Percentiles rank a stretch among this genome's conserved stretches.
These are phyloP conservation scores for Globia sparganii DNA, from an alignment of 2,888 invertebrate genomes.

Conservation along the genomic window DNA sequence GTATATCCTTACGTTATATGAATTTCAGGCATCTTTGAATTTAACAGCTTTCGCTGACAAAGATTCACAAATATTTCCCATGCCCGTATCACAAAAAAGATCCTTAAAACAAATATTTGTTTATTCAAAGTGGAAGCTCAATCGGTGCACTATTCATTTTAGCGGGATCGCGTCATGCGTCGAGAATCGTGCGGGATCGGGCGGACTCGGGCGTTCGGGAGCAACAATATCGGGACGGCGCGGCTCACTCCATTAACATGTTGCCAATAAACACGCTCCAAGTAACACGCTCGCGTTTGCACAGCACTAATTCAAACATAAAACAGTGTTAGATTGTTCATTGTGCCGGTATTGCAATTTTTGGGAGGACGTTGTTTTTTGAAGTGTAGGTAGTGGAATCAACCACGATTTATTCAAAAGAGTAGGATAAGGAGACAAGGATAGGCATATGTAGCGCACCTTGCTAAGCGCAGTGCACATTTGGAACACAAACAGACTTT, in stretches of 20 bases:
- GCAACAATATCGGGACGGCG: constrained; percentile 46
- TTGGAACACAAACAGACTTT: background rate
- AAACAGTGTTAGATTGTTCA: constrained; percentile 42
- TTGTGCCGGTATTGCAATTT: constrained; percentile 26
- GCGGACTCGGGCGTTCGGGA: constrained; percentile 23
- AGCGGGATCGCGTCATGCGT: constrained; percentile 43
- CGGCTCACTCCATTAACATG: constrained; percentile 57
- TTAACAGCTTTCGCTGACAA: background rate
- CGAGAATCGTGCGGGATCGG: constrained; percentile 18
- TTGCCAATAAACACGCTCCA: constrained; percentile 60
- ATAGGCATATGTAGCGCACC: background rate
- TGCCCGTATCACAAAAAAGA: constrained; percentile 26
- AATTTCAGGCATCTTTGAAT: constrained; percentile 5
- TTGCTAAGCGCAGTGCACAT: background rate
- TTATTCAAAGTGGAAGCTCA: constrained; percentile 39
- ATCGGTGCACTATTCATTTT: constrained; percentile 51
- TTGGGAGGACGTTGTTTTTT: constrained; percentile 1
- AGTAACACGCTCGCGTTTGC: constrained; percentile 49
- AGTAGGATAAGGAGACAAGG: background rate
- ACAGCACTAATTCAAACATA: constrained; percentile 57
- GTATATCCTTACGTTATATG: background rate
- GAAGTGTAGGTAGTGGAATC: background rate
- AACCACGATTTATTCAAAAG: background rate
- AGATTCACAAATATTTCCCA: constrained; percentile 16
- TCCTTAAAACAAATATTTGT: constrained; percentile 28